Conservation (phyloP, 2,113 vertebrate genomes). For the Balaeniceps rex region DNA sequence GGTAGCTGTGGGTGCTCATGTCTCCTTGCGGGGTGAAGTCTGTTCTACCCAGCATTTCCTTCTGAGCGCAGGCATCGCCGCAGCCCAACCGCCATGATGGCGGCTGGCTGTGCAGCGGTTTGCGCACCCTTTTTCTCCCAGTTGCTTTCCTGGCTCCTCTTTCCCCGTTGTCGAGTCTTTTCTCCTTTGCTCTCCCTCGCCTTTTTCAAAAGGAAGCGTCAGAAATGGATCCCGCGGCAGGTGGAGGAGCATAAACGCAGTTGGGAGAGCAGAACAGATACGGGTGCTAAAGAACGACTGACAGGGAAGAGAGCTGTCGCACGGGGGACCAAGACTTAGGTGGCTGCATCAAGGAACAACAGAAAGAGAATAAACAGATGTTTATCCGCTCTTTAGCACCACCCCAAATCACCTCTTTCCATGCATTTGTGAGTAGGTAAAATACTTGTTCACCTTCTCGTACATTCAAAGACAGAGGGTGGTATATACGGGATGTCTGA, state of each 20-base stretch:
- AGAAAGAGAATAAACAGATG: not conserved
- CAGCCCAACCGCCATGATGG: not conserved
- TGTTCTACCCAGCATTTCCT: not conserved
- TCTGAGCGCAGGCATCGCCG: not conserved
- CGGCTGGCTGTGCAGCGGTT: not conserved
- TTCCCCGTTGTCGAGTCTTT: not conserved
- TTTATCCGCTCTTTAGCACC: not conserved
- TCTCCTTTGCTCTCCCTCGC: not conserved
- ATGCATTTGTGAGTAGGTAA: not conserved
- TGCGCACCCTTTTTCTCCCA: accelerated
- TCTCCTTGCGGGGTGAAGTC: not conserved
- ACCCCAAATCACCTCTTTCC: not conserved
- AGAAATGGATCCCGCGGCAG: not conserved
- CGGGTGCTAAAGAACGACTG: accelerated
- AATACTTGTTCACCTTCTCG: not conserved
- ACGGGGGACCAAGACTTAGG: not conserved
- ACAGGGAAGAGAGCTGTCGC: not conserved
- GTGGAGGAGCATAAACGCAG: not conserved
- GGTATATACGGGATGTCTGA: not conserved
- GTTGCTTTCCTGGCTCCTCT: not conserved
- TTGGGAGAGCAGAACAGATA: not conserved
- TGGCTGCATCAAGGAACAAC: not conserved
- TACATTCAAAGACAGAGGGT: not conserved
- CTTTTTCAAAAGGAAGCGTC: not conserved
- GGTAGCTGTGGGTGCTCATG: not conserved